Conservation (phyloP, 2,113 vertebrate species). For the Gymnogyps californianus region DNA sequence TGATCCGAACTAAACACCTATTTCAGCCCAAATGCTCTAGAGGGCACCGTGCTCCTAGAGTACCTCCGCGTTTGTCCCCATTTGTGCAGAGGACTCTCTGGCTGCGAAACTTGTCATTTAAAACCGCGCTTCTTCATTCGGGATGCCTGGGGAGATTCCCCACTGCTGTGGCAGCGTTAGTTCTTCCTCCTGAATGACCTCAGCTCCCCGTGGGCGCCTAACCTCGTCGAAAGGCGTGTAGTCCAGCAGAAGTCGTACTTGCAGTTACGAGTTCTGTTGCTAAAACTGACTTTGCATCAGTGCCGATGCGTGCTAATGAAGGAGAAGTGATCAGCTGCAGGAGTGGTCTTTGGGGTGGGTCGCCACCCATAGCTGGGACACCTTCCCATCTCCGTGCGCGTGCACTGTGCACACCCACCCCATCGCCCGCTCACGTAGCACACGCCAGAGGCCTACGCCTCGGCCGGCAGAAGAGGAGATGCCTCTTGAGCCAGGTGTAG, state of each 20-base stretch:
- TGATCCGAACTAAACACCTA: neutral
- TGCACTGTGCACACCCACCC: too few relatives aligned
- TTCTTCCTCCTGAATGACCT: neutral
- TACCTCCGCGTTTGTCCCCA: fast-evolving
- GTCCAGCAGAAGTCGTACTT: neutral
- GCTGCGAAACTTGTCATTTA: fast-evolving
- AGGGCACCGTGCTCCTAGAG: slow-evolving; percentile 20
- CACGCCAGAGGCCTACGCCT: fast-evolving
- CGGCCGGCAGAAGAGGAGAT: fast-evolving
- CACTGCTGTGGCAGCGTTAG: fast-evolving
- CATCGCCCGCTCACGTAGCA: fast-evolving
- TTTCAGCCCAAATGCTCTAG: slow-evolving; percentile 4
- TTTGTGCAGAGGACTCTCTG: too few relatives aligned
- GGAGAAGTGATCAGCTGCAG: neutral
- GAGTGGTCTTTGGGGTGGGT: neutral
- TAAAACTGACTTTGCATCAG: neutral
- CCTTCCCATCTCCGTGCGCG: fast-evolving
- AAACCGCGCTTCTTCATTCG: neutral
- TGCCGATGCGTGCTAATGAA: too few relatives aligned
- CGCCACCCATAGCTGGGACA: neutral
- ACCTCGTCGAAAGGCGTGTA: fast-evolving
- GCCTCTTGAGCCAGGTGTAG: neutral
- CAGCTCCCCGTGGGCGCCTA: fast-evolving
- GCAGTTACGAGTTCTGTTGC: fast-evolving
- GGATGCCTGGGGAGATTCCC: too few relatives aligned